Conservation (phyloP, 2,888 invertebrate species). For the Eretmocerus hayati region DNA sequence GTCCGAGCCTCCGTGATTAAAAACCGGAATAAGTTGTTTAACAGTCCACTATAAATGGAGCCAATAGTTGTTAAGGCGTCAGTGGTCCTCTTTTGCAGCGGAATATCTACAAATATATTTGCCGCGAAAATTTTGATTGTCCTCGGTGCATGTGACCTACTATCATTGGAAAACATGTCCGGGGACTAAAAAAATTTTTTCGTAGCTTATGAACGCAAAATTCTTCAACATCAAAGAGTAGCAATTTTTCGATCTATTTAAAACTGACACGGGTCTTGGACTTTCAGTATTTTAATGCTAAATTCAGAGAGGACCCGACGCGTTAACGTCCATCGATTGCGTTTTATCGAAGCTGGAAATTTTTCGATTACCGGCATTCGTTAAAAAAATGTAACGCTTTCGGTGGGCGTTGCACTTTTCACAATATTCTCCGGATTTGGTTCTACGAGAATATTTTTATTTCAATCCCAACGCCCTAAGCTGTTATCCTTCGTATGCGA, state of each 20-base stretch:
- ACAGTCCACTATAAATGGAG: constrained; percentile 46
- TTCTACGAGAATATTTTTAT: constrained; percentile 39
- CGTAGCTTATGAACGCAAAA: too few relatives aligned
- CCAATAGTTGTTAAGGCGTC: constrained; percentile 43
- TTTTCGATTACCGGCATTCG: constrained; percentile 13
- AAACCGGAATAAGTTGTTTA: constrained; percentile 48
- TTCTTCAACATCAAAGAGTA: background rate
- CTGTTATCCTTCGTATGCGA: constrained; percentile 37
- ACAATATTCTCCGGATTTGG: constrained; percentile 42
- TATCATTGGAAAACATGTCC: too few relatives aligned
- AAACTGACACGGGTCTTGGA: background rate
- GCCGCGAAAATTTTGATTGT: too few relatives aligned
- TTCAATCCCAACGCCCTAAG: constrained; percentile 31
- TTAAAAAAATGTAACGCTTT: constrained; percentile 19
- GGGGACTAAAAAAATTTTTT: background rate
- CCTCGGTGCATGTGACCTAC: too few relatives aligned
- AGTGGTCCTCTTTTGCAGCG: constrained; percentile 26
- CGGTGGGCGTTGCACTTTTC: constrained; percentile 39
- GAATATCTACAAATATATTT: too few relatives aligned
- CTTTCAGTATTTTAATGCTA: too few relatives aligned
- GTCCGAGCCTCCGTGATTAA: constrained; percentile 47
- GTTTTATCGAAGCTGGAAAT: constrained; percentile 7
- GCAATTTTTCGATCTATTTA: background rate
- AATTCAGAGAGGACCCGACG: constrained; percentile 34
- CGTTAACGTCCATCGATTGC: constrained; percentile 24